Evolutionary conservation across 2,113 vertebrate genomes (phyloP).

Genomic region (Lepisosteus oculatus): DNA sequence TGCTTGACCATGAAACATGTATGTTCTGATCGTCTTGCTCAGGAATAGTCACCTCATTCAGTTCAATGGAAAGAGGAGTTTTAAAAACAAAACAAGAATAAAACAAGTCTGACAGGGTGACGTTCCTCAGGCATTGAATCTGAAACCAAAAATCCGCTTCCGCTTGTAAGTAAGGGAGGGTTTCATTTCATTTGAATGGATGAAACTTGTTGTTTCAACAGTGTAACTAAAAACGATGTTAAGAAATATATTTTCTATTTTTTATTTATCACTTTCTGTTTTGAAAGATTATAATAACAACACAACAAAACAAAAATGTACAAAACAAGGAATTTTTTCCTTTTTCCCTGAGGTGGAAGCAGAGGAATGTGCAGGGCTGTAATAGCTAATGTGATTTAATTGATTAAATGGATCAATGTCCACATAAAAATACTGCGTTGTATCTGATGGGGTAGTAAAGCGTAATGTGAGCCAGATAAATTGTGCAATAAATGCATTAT

Average conservation of each 20-base stretch:
- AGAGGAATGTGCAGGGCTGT: not conserved
- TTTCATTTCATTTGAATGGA: too few relatives aligned
- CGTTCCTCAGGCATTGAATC: not conserved
- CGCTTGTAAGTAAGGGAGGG: too few relatives aligned
- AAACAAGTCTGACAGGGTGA: conserved; percentile 20
- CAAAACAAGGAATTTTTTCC: not conserved
- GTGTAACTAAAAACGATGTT: too few relatives aligned
- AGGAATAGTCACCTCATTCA: not conserved
- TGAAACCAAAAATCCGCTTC: not conserved
- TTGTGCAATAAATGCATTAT: not conserved
- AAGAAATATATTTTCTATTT: too few relatives aligned
- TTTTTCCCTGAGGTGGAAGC: not conserved
- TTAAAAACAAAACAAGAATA: not conserved
- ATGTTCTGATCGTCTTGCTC: not conserved
- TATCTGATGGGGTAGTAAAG: conserved; percentile 14
- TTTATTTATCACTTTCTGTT: too few relatives aligned
- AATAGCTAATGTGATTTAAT: not conserved
- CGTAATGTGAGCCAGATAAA: conserved; percentile 6
- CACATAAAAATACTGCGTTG: not conserved
- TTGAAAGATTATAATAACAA: too few relatives aligned
- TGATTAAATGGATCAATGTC: not conserved
- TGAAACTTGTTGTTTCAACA: too few relatives aligned
- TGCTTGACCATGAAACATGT: not conserved
- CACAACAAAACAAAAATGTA: too few relatives aligned
- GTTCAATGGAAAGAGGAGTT: not conserved